Percentiles rank a stretch among this genome's conserved stretches.
Evolutionary conservation across 2,888 invertebrate species (phyloP).

Genomic region (Pomacea canaliculata): DNA sequence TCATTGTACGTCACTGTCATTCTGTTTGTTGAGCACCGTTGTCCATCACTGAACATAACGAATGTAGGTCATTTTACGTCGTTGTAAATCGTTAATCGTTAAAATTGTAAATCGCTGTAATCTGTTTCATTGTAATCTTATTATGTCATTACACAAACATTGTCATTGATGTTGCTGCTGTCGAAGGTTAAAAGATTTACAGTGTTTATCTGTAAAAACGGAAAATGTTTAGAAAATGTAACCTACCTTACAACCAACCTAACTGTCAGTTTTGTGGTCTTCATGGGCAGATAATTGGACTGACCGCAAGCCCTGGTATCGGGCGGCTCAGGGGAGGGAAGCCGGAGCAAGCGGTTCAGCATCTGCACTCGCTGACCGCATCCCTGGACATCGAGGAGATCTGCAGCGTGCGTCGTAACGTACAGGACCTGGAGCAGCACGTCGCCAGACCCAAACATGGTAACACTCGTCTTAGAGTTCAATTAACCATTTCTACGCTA

Average conservation of each 20-base stretch:
- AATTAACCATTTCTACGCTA: no score
- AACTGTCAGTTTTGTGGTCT: no score
- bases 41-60: background rate
- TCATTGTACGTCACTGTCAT: background rate
- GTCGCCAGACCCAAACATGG: constrained; percentile 2
- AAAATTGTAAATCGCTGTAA: no score
- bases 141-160: no score
- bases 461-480: background rate
- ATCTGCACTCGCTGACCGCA: constrained; percentile 9
- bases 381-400: constrained; percentile 13
- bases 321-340: constrained; percentile 7
- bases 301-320: constrained; percentile 21
- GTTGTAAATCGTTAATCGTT: no score
- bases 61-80: no score
- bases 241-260: no score
- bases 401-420: constrained; percentile 5
- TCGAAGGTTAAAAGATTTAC: no score
- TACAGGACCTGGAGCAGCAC: background rate
- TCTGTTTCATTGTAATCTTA: no score
- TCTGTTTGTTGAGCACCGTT: background rate
- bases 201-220: no score
- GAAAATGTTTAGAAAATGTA: no score
- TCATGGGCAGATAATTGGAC: constrained; percentile 15
- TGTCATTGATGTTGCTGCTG: no score
- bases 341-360: background rate